Conservation (phyloP, 2,113 vertebrate genomes). For the Burhinus oedicnemus region DNA sequence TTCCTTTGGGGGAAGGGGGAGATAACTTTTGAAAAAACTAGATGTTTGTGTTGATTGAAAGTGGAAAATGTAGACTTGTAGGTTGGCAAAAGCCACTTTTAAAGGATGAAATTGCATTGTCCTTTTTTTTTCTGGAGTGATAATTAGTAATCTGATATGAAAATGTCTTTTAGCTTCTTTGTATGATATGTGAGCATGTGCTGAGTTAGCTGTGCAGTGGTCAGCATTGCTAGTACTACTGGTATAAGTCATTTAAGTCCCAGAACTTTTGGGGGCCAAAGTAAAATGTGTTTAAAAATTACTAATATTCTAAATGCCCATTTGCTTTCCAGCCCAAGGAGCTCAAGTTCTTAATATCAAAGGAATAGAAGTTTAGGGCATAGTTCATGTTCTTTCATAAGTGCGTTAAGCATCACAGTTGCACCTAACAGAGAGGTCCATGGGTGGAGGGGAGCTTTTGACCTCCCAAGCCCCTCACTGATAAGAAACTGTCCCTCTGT, state of each 20-base stretch:
- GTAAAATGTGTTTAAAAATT: not conserved
- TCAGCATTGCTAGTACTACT: not conserved
- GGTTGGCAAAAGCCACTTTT: not conserved
- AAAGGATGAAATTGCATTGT: not conserved
- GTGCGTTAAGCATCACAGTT: accelerated
- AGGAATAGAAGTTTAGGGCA: not conserved
- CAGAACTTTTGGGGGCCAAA: not conserved
- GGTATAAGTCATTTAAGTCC: not conserved
- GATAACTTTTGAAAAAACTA: not conserved
- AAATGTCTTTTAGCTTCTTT: not conserved
- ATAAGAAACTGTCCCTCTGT: not conserved
- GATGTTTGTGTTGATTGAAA: not conserved
- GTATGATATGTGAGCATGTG: not conserved
- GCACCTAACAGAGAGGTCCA: not conserved
- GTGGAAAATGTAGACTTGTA: not conserved
- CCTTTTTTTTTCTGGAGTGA: not conserved
- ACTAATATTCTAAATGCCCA: not conserved
- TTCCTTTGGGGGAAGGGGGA: not conserved
- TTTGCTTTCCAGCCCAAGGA: not conserved
- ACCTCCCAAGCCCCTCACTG: not conserved
- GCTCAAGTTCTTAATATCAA: not conserved
- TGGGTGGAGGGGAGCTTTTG: not conserved
- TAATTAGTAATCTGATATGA: not conserved
- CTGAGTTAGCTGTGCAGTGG: not conserved
- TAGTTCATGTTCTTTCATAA: not conserved